Conservation (phyloP, 2,113 vertebrate genomes). For the Nansenia antarctica region DNA sequence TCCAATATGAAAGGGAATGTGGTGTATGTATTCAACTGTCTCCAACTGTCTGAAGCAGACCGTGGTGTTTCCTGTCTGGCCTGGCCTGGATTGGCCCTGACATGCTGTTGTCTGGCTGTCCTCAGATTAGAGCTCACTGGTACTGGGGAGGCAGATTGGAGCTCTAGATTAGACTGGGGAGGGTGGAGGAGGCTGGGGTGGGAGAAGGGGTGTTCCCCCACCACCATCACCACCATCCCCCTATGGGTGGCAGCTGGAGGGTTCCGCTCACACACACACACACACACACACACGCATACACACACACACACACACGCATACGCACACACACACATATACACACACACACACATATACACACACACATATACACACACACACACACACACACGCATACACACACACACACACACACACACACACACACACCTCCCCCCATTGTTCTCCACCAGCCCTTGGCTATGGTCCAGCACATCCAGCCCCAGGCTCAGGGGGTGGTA, state of each 20-base stretch:
- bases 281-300: not conserved
- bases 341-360: not conserved
- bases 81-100: not conserved
- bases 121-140: conserved; percentile 50
- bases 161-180: conserved; percentile 49
- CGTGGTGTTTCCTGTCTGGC: not conserved
- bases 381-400: not conserved
- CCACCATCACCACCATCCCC: conserved; percentile 29
- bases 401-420: conserved; percentile 4
- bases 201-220: conserved; percentile 12
- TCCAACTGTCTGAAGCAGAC: too few species aligned
- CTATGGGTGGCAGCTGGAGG: conserved; percentile 54
- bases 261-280: conserved; percentile 11
- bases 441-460: conserved; percentile 1
- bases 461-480: not conserved
- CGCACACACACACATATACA: not conserved
- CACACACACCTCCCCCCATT: not conserved
- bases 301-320: conserved; percentile 6
- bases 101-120: not conserved
- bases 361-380: conserved; percentile 8
- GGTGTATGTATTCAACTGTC: too few species aligned
- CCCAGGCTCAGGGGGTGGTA: not conserved
- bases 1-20: too few species aligned
- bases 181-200: conserved; percentile 7
- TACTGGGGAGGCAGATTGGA: conserved; percentile 51